These are phyloP conservation scores for Archips xylosteana DNA, from an alignment of 2,888 invertebrate genomes.

Conservation along the genomic window DNA sequence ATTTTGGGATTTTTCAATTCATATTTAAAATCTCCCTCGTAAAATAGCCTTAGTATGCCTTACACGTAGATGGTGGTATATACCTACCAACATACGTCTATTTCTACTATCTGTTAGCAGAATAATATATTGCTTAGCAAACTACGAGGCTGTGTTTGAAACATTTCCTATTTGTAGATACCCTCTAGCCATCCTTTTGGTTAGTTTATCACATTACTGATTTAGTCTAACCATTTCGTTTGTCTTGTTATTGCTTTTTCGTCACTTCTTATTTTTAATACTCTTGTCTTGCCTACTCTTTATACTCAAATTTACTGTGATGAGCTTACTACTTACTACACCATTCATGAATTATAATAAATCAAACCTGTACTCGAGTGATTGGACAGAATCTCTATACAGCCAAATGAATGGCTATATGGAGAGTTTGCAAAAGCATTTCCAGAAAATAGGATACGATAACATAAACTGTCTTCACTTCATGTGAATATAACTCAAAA, in stretches of 20 bases:
- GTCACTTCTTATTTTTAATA: conserved; percentile 2
- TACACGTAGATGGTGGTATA: neutral
- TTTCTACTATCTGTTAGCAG: neutral
- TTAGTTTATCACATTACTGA: conserved; percentile 25
- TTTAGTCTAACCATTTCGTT: conserved; percentile 15
- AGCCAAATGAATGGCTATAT: conserved; percentile 71
- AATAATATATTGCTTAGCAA: conserved; percentile 3
- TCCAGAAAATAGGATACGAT: conserved; percentile 67
- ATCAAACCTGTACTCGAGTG: conserved; percentile 44
- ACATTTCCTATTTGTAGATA: conserved; percentile 23
- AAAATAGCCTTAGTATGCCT: neutral
- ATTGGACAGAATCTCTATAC: conserved; percentile 55
- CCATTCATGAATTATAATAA: neutral
- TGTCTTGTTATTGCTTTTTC: conserved; percentile 1
- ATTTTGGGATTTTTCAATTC: conserved; percentile 60
- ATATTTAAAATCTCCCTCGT: neutral
- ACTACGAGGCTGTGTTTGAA: conserved; percentile 13
- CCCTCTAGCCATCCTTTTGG: conserved; percentile 11
- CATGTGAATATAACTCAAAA: conserved; percentile 77
- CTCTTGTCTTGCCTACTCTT: no score
- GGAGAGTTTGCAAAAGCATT: conserved; percentile 61
- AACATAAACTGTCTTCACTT: conserved; percentile 77
- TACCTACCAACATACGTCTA: neutral
- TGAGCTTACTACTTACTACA: neutral
- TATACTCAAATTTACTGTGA: neutral